Percentiles rank a stretch among this genome's conserved stretches.
Evolutionary conservation across 2,888 invertebrate genomes (phyloP).

Genomic region (Microplitis manilae): DNA sequence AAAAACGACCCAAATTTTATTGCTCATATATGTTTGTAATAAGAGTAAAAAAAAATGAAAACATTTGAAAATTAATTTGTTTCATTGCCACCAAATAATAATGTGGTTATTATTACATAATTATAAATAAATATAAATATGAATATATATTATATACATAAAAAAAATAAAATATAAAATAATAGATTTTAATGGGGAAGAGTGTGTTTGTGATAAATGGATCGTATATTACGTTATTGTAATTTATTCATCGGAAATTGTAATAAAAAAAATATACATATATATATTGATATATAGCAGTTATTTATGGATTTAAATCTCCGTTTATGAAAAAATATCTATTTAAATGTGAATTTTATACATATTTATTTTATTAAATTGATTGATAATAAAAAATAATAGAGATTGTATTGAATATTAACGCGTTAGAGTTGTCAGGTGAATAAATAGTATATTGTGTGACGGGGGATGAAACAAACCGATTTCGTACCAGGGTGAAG

Average conservation of each 20-base stretch:
- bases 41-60: conserved; percentile 47
- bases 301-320: conserved; percentile 6
- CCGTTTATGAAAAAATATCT: conserved; percentile 9
- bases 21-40: conserved; percentile 69
- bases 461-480: too few relatives aligned
- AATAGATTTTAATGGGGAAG: conserved; percentile 49
- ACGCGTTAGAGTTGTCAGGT: not conserved
- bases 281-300: not conserved
- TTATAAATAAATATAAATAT: conserved; percentile 27
- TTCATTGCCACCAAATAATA: conserved; percentile 52
- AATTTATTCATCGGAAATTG: conserved; percentile 23
- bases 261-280: conserved; percentile 6
- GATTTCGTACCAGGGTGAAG: too few relatives aligned
- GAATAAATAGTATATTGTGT: not conserved
- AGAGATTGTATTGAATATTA: not conserved
- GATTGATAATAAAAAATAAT: not conserved
- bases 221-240: not conserved
- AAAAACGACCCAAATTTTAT: conserved; percentile 64
- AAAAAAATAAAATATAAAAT: not conserved
- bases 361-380: conserved; percentile 1
- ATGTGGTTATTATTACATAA: conserved; percentile 41
- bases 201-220: conserved; percentile 17
- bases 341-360: not conserved
- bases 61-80: conserved; percentile 59
- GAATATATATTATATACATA: conserved; percentile 46